Conservation (phyloP, 2,113 vertebrate genomes). For the Psilopsiagon aurifrons region DNA sequence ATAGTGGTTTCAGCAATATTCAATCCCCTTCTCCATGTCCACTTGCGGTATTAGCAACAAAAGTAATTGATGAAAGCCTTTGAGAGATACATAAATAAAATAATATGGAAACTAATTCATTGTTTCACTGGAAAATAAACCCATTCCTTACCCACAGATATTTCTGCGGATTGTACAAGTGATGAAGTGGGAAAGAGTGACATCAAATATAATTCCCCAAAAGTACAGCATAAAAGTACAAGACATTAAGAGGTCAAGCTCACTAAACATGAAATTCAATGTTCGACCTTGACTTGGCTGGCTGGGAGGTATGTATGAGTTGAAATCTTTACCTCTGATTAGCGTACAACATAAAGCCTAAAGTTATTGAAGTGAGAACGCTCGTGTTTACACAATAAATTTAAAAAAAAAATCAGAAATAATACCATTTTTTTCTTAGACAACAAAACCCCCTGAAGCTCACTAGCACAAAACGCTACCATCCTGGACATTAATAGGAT, state of each 20-base stretch:
- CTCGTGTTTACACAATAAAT: not conserved
- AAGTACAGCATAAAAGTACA: not conserved
- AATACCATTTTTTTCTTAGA: not conserved
- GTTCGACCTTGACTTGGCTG: not conserved
- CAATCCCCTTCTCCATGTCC: not conserved
- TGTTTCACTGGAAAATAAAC: not conserved
- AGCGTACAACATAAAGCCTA: rapidly evolving
- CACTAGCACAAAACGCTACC: not conserved
- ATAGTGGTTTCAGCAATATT: not conserved
- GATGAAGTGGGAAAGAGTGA: not conserved
- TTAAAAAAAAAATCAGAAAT: not conserved
- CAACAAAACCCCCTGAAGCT: not conserved
- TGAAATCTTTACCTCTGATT: not conserved
- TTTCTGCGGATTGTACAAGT: not conserved
- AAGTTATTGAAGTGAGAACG: not conserved
- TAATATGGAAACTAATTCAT: not conserved
- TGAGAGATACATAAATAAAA: not conserved
- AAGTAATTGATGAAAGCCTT: not conserved
- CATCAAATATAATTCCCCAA: not conserved
- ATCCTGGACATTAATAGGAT: not conserved
- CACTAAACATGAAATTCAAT: not conserved
- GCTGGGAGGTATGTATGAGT: not conserved
- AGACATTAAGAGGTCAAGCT: not conserved
- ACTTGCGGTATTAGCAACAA: not conserved
- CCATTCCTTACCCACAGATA: not conserved